Conservation (phyloP, 2,888 invertebrate species). For the Mactromeris polynyma region DNA sequence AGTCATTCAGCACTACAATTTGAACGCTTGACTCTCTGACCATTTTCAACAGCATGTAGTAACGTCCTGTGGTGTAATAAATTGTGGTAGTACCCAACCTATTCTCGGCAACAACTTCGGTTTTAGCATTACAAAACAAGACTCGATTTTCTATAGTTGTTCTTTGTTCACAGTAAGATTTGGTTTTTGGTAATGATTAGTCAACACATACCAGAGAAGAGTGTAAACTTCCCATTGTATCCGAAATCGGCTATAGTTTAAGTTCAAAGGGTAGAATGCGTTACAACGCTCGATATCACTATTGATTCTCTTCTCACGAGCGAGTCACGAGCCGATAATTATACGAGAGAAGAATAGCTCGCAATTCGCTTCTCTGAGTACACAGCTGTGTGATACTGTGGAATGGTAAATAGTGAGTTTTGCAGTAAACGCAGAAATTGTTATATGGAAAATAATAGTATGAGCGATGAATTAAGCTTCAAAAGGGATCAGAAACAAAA, state of each 20-base stretch:
- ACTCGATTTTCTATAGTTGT: too few species aligned
- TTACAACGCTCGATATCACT: not conserved
- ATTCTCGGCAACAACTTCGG: too few species aligned
- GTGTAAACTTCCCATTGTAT: not conserved
- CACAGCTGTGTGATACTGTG: not conserved
- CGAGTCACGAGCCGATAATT: conserved; percentile 23
- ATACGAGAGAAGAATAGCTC: not conserved
- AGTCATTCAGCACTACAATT: too few species aligned
- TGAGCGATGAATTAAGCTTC: conserved; percentile 5
- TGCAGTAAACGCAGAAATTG: not conserved
- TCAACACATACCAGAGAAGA: not conserved
- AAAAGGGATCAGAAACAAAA: not conserved
- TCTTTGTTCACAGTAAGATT: too few species aligned
- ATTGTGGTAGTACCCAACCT: too few species aligned
- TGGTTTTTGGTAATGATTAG: not conserved
- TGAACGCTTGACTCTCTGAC: too few species aligned
- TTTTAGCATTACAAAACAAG: too few species aligned
- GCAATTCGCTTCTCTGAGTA: not conserved
- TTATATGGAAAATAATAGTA: not conserved
- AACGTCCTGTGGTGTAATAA: too few species aligned
- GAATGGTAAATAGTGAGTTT: not conserved
- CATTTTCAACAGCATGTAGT: too few species aligned
- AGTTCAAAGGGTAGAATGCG: not conserved
- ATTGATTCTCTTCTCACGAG: conserved; percentile 13
- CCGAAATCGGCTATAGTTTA: not conserved